Conservation (phyloP, 2,113 vertebrate genomes). For the Monopterus albus region DNA sequence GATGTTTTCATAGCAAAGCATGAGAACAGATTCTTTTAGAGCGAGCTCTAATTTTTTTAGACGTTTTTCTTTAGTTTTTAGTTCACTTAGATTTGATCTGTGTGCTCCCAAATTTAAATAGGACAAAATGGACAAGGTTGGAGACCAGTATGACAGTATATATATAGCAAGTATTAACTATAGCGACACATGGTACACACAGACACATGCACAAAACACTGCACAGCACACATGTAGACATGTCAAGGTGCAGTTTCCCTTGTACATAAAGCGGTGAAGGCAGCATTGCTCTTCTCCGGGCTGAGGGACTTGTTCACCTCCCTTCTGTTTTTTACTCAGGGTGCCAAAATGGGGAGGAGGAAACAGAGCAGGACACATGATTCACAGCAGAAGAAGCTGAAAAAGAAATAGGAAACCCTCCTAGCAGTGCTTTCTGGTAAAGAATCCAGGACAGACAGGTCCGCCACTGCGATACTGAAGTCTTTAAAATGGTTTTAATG, state of each 20-base stretch:
- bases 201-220: conserved; percentile 57
- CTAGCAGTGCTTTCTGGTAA: conserved; percentile 25
- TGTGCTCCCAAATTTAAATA: conserved; percentile 69
- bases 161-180: conserved; percentile 51
- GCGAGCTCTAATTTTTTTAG: conserved; percentile 70
- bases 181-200: conserved; percentile 56
- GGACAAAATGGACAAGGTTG: conserved; percentile 48
- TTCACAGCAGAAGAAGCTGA: conserved; percentile 67
- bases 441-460: conserved; percentile 28
- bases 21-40: conserved; percentile 65
- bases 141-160: conserved; percentile 59
- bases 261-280: conserved; percentile 59
- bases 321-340: conserved; percentile 86
- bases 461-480: conserved; percentile 24
- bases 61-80: conserved; percentile 30
- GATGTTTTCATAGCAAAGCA: conserved; percentile 71
- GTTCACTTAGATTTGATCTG: conserved; percentile 65
- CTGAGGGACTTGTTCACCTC: conserved; percentile 76
- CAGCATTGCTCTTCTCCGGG: conserved; percentile 61
- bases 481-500: conserved; percentile 40
- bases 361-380: conserved; percentile 75
- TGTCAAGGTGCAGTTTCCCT: conserved; percentile 68
- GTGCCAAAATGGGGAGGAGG: conserved; percentile 85
- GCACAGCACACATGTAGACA: conserved; percentile 70
- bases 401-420: conserved; percentile 34